Evolutionary conservation across 2,888 invertebrate species (phyloP).

Genomic region (Zonitis immaculata): DNA sequence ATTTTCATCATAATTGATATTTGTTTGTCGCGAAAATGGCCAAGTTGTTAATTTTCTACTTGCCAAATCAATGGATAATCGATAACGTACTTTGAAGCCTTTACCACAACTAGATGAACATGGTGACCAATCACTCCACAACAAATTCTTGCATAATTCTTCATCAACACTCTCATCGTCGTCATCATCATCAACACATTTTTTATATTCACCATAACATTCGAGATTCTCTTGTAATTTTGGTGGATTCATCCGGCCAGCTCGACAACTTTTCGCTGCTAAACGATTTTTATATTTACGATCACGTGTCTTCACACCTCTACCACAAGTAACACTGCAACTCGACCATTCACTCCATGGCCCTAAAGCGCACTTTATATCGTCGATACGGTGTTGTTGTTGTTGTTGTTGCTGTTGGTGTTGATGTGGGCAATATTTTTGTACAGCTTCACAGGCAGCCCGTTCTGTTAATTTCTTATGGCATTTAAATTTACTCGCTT

Average conservation of each 20-base stretch:
- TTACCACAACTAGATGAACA: conserved; percentile 76
- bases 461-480: conserved; percentile 56
- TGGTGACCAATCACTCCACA: conserved; percentile 79
- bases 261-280: conserved; percentile 61
- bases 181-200: conserved; percentile 37
- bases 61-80: conserved; percentile 42
- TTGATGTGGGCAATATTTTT: conserved; percentile 39
- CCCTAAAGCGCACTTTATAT: conserved; percentile 63
- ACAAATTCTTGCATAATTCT: conserved; percentile 57
- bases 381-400: conserved; percentile 22
- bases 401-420: conserved; percentile 10
- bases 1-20: conserved; percentile 30
- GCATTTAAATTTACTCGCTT: conserved; percentile 57
- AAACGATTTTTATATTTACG: conserved; percentile 60
- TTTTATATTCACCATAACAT: conserved; percentile 44
- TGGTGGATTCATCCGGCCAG: conserved; percentile 47
- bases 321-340: conserved; percentile 69
- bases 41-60: conserved; percentile 27
- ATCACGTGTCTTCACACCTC: conserved; percentile 65
- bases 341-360: conserved; percentile 75
- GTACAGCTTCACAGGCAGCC: conserved; percentile 51
- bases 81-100: conserved; percentile 61
- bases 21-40: conserved; percentile 25
- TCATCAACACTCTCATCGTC: conserved; percentile 16
- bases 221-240: conserved; percentile 50